Evolutionary conservation across 2,797 vertebrate genomes (phyloP).

Genomic region (Nyctalus aviator): DNA sequence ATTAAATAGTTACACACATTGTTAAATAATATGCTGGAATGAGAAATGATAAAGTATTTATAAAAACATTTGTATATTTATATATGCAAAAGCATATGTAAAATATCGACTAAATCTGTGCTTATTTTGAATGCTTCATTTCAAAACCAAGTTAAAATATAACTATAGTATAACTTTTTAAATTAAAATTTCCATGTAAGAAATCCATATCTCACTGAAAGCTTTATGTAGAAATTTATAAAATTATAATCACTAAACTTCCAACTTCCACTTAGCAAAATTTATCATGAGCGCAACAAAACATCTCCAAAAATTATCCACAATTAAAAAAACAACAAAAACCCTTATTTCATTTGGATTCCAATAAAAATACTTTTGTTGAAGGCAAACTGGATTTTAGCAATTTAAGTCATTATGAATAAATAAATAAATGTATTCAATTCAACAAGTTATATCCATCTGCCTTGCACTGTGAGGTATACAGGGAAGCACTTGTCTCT

Average conservation of each 20-base stretch:
- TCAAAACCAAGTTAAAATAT: conserved; percentile 45
- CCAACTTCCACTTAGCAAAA: conserved; percentile 39
- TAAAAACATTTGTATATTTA: conserved; percentile 42
- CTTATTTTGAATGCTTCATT: conserved; percentile 45
- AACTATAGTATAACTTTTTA: conserved; percentile 2
- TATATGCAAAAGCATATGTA: conserved; percentile 30
- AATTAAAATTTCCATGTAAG: conserved; percentile 52
- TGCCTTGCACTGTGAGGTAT: conserved; percentile 57
- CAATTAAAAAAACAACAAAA: background rate
- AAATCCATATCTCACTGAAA: background rate
- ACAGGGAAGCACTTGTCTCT: conserved; percentile 70
- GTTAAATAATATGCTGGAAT: background rate
- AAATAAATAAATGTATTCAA: conserved; percentile 70
- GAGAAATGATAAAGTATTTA: conserved; percentile 16
- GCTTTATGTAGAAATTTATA: background rate
- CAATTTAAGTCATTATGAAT: conserved; percentile 65
- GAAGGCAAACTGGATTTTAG: conserved; percentile 57
- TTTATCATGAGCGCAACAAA: conserved; percentile 45
- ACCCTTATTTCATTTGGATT: background rate
- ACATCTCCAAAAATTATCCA: conserved; percentile 1
- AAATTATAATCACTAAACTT: conserved; percentile 52
- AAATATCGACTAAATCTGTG: conserved; percentile 16
- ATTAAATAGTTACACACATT: conserved; percentile 4
- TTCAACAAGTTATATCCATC: conserved; percentile 53
- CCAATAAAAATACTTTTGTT: conserved; percentile 64